Base-by-base conservation (phyloP, 2,113 vertebrate genomes). In the Oncorhynchus mykiss region DNA sequence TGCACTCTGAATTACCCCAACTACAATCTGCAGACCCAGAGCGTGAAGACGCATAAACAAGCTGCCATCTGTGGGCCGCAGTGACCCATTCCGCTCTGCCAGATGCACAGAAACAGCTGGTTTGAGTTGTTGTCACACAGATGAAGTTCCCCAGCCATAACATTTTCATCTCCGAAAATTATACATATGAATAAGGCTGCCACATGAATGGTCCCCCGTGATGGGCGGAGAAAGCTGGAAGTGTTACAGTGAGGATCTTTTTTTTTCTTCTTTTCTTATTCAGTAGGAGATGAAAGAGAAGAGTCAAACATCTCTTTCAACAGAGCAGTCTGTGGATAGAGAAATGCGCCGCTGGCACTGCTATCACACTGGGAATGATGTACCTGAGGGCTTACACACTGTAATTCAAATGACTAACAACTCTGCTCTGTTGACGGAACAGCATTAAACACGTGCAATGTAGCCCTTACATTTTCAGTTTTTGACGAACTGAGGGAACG, bases 31-130 rank as follows among this genome's bases (percentile, higher is more conserved):
- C 27, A 68, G 66, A 62, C 65, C 49, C 31, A 54, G 31, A 60
- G 54, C 13, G n/a, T 49, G 71, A 78, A 70, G 49, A 74, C 51
- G 18, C 71, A 18, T 74, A 71, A 84, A 77, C 71, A 78, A 68
- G 22, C 65, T 71, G 64, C 48, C 80, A 84, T 84, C 76, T 88
- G 85, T 14, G 29, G 59, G 48, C 20, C 78, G 84, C 75, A 80
- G 84, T 79, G 82, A 70, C 78, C 49, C 22, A 73, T 79, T 82
- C 45, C 67, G 67, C 80, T 88, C 73, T 62, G 78, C 77, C 85
- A 90, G 84, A 80, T 88, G 82, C 83, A 72, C 72, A n/a, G 70
- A 76, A 81, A 85, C 86, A 87, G 84, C 80, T 92, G 88, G 80
- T 66, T 25, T 24, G 7, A 72, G 25, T 60, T 75, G 73, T 66